A percentile compares a stretch with the other conserved stretches of the same genome.
Evolutionary conservation across 1,140 invertebrate species (phyloP).

Genomic region (Geopemphigus sp.): DNA sequence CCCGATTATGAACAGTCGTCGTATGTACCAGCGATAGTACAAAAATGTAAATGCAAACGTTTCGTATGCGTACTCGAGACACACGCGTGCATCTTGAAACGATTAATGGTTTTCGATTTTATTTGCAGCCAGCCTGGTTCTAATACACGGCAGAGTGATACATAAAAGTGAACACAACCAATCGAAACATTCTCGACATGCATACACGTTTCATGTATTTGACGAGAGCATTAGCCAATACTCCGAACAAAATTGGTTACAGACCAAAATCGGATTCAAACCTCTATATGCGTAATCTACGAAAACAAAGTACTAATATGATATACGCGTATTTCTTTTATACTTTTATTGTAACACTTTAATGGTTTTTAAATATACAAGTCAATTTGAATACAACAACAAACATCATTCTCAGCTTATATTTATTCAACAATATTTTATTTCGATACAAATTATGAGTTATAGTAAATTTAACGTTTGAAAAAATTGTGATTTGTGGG

Average conservation of each 20-base stretch:
- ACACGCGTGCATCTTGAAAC: neutral
- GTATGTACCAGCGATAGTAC: slow-evolving; percentile 76
- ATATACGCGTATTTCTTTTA: too few relatives aligned
- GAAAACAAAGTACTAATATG: neutral
- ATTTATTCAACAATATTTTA: too few relatives aligned
- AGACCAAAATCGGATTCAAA: slow-evolving; percentile 65
- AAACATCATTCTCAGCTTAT: too few relatives aligned
- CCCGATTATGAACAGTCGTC: slow-evolving; percentile 71
- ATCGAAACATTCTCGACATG: slow-evolving; percentile 79
- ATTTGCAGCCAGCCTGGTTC: slow-evolving; percentile 74
- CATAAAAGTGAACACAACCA: slow-evolving; percentile 87
- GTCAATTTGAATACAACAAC: too few relatives aligned
- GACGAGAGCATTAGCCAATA: slow-evolving; percentile 76
- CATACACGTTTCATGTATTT: slow-evolving; percentile 93
- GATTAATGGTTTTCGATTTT: neutral
- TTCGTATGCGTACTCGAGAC: neutral
- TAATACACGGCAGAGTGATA: slow-evolving; percentile 90
- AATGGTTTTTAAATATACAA: too few relatives aligned
- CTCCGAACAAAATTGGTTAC: slow-evolving; percentile 83
- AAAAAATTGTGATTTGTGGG: too few relatives aligned
- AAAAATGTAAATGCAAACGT: slow-evolving; percentile 64
- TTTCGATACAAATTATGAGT: too few relatives aligned
- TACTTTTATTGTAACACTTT: too few relatives aligned
- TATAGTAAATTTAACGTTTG: too few relatives aligned
- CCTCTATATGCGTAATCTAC: slow-evolving; percentile 57